phyloP scores from a whole-genome alignment of 2,888 invertebrate species.

The Villa cingulata region DNA sequence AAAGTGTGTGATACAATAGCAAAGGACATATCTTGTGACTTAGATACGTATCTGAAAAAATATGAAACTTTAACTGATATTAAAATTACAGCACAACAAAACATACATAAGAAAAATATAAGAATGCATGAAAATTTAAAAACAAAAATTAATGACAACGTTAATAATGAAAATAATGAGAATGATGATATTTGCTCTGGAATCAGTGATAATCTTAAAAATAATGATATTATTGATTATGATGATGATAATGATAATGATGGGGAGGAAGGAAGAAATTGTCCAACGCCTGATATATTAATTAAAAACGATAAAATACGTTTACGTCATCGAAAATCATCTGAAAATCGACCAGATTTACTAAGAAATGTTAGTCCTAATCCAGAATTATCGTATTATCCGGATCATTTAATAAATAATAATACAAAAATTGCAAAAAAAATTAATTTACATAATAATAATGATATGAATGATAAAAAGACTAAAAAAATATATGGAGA shows the following conservation, averaged over 20 bases:
- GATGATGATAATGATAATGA: conserved; percentile 6
- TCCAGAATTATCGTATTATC: conserved; percentile 4
- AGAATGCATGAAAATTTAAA: not conserved
- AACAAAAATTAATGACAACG: not conserved
- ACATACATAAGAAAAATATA: not conserved
- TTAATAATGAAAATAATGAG: conserved; percentile 6
- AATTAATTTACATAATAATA: not conserved
- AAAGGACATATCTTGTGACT: conserved; percentile 15
- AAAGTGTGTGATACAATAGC: not conserved
- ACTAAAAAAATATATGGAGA: too few relatives aligned
- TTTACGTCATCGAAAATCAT: not conserved
- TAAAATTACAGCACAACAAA: not conserved
- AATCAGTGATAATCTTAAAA: conserved; percentile 24
- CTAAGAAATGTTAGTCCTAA: conserved; percentile 24
- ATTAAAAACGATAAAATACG: conserved; percentile 21
- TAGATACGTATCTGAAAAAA: conserved; percentile 16
- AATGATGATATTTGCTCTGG: conserved; percentile 9
- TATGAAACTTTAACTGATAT: conserved; percentile 12
- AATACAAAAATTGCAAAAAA: too few relatives aligned
- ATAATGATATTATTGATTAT: conserved; percentile 6
- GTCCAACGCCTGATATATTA: conserved; percentile 28
- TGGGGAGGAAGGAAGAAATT: conserved; percentile 11
- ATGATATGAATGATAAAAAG: not conserved
- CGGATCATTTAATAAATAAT: not conserved
- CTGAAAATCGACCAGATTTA: conserved; percentile 25